Conservation (phyloP, 2,113 vertebrate species). For the Marcusenius ussheri region DNA sequence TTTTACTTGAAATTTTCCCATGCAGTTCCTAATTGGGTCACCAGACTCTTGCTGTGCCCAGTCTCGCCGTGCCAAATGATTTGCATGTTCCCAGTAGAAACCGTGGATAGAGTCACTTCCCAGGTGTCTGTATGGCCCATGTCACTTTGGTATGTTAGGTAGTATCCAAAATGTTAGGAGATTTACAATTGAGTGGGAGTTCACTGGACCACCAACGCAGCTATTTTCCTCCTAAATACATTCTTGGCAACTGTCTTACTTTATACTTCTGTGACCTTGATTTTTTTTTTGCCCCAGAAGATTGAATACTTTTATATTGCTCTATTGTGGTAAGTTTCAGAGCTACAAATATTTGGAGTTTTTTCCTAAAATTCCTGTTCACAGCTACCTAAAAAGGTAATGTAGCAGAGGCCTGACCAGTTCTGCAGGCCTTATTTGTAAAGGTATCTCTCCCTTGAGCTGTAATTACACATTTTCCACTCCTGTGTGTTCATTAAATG, state of each 20-base stretch:
- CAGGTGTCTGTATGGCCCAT: background rate
- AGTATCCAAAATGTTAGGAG: background rate
- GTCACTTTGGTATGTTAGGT: background rate
- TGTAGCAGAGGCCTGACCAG: background rate
- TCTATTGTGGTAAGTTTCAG: background rate
- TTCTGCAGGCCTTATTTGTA: background rate
- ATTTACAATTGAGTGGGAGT: background rate
- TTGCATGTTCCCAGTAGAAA: background rate
- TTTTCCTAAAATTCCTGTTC: background rate
- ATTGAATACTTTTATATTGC: background rate
- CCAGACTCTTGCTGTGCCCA: background rate
- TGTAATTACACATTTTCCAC: conserved; percentile 3
- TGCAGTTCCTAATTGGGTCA: background rate
- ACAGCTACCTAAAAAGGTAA: background rate
- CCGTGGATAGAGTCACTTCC: background rate
- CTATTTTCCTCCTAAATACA: background rate
- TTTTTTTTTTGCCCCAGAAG: background rate
- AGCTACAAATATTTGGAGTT: background rate
- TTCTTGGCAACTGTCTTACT: background rate
- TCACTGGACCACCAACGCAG: background rate
- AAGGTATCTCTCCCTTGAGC: background rate
- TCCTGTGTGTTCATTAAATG: background rate
- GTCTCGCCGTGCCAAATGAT: background rate
- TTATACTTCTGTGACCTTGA: background rate
- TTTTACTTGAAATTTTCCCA: background rate